Evolutionary conservation across 1,140 invertebrate genomes (phyloP), one percentile per base, ranked within the genome.

Genomic region (Galendromus occidentalis): DNA sequence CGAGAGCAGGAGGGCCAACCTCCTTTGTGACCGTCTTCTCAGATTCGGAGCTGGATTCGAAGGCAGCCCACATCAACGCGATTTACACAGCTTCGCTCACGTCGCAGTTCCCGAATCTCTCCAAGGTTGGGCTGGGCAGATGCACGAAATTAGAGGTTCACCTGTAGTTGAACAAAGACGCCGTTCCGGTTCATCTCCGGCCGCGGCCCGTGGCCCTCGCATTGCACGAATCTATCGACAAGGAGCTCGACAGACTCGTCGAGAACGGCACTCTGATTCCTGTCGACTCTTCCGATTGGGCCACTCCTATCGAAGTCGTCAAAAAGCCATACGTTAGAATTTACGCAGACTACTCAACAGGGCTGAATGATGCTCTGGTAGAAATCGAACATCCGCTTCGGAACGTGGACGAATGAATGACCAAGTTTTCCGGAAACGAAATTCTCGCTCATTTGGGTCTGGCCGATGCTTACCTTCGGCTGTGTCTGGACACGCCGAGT

Each of bases 261-360:
- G 25, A 63, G 7, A 68, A 74, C 64, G 74, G 75, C 39, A 71
- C 76, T 20, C 73, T 78, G 20, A 59, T 69, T 55, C 69, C 70
- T 59, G 73, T 78, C 18, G 33, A 71, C 74, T 45, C 67, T 67
- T 74, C 73, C 18, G 73, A 78, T 42, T 81, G 78, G 79, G 77
- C 75, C 4, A 75, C 78, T 5, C 78, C 78, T 0, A 69, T 81
- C 7, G 79, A 81, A 0, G 70, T 75, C 1, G 75, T 80, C 0
- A 39, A 71, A 20, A 81, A 81, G 66, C 59, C 71, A 0, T 71
- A 80, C 69, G 68, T 76, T 33, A 67, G 79, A 20, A 72, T 81
- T 30, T 79, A 77, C 69, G 74, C 71, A 1, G 79, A 82, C 71
- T 81, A 76, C 71, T 76, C 70, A 12, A 64, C 69, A n/a, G 65